Percentiles rank a stretch among this genome's conserved stretches.
Conservation (phyloP, 2,797 vertebrate genomes). For the Alauda arvensis region DNA sequence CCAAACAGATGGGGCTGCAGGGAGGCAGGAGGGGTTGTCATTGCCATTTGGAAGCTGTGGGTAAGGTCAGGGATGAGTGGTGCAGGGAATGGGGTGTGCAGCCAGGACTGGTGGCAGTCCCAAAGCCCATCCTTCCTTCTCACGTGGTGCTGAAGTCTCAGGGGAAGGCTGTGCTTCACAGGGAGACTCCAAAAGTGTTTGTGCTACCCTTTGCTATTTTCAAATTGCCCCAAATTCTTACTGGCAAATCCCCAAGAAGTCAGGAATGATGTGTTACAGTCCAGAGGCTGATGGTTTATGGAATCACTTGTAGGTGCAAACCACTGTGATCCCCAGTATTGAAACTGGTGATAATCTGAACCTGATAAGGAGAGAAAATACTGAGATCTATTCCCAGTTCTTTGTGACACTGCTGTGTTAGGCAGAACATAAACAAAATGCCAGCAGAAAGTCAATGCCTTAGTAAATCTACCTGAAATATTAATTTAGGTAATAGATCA, state of each 20-base stretch:
- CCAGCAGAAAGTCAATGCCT: neutral
- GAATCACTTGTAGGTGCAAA: neutral
- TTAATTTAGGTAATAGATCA: rapidly evolving
- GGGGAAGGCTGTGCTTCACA: neutral
- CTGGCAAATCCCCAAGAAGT: neutral
- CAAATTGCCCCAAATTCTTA: neutral
- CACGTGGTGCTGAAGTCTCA: neutral
- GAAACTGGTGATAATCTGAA: neutral
- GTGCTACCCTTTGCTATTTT: neutral
- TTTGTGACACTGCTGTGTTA: neutral
- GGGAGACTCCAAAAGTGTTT: neutral
- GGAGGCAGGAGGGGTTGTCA: neutral
- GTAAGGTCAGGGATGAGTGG: neutral
- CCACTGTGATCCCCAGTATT: neutral
- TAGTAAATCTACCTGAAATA: neutral
- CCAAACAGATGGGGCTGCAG: constrained; percentile 17
- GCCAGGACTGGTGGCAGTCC: neutral
- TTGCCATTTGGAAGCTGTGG: neutral
- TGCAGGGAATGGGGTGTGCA: neutral
- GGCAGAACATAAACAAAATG: neutral
- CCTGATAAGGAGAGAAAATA: neutral
- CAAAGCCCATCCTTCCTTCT: neutral
- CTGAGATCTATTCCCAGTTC: neutral
- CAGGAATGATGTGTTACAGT: neutral
- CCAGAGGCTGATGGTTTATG: neutral